A percentile compares a stretch with the other conserved stretches of the same genome.
These are phyloP conservation scores for Callorhinus ursinus DNA, from an alignment of 2,113 vertebrate species.

Conservation along the genomic window DNA sequence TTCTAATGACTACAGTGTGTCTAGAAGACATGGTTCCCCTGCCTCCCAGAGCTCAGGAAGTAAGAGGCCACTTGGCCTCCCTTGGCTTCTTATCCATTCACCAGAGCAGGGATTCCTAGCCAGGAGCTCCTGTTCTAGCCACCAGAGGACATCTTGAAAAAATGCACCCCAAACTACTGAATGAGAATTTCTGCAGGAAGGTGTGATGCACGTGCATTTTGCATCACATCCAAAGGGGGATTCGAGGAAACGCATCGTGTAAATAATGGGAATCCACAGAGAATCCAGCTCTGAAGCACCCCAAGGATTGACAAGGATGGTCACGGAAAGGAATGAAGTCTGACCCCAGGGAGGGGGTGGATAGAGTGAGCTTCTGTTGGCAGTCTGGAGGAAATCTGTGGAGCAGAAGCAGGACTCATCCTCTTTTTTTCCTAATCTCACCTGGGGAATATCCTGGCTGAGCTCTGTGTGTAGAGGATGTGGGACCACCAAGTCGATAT, in stretches of 20 bases:
- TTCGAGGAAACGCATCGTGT: background rate
- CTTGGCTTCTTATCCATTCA: background rate
- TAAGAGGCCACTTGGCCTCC: accelerated
- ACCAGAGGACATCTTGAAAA: background rate
- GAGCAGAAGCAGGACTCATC: background rate
- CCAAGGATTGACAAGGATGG: accelerated
- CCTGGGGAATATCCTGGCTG: background rate
- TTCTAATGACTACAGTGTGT: background rate
- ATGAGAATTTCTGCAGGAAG: background rate
- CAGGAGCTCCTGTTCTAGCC: background rate
- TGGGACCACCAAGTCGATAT: background rate
- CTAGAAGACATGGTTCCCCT: background rate
- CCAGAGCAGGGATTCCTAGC: background rate
- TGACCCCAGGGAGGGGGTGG: background rate
- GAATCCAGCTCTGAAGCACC: background rate
- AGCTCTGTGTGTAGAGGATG: background rate
- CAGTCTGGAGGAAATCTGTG: background rate
- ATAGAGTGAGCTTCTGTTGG: background rate
- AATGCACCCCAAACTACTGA: background rate
- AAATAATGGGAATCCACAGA: background rate
- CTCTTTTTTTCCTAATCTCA: background rate
- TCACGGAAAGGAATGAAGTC: background rate
- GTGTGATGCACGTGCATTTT: background rate
- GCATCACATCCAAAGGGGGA: background rate
- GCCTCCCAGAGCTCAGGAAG: background rate